Base-by-base conservation (phyloP, 2,113 vertebrate species). In the Petroica traversi region DNA sequence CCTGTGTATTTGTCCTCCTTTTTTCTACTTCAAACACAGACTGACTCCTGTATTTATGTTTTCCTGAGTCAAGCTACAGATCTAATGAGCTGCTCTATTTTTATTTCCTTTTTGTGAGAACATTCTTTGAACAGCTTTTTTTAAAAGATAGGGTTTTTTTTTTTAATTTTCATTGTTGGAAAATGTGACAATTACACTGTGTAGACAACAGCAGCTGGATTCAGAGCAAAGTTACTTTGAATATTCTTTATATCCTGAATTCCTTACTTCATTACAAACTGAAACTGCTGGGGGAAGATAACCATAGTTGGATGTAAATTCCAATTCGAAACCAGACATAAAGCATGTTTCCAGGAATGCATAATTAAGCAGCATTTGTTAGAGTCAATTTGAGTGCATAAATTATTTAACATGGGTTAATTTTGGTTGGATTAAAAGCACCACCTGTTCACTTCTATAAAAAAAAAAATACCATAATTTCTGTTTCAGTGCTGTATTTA, bases 401-500 rank as follows among this genome's bases (percentile, higher is more conserved):
- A 92, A 76, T 94, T 92, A 88, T 69, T 96, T 92, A 97, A 94
- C 96, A 74, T 4, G 51, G 96, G 96, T 97, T 98, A 97, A 97
- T 97, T 97, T 96, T 88, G 72, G 89, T 89, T 59, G 84, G 95
- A 97, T 97, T 98, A 97, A 96, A 97, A 97, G 81, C 77, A 93
- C 95, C 97, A 98, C 97, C 97, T 98, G 96, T 94, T 98, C 28
- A 0, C 45, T 91, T 77, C 88, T 95, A 72, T 80, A 61, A 95
- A 66, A 64, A 95, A 66, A 64, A 59, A 61, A 52, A 52, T 11
- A 8, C 59, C 61, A 28, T 64, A 40, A 96, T 95, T 97, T 95
- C 74, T 79, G 71, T 89, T 92, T 91, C 86, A 82, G 63, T 33
- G 36, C 90, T 40, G 49, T 91, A 51, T 89, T 96, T 91, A 85